Evolutionary conservation across 2,113 vertebrate species (phyloP), one percentile per base, ranked within the genome.

Genomic region (Plotosus lineatus): DNA sequence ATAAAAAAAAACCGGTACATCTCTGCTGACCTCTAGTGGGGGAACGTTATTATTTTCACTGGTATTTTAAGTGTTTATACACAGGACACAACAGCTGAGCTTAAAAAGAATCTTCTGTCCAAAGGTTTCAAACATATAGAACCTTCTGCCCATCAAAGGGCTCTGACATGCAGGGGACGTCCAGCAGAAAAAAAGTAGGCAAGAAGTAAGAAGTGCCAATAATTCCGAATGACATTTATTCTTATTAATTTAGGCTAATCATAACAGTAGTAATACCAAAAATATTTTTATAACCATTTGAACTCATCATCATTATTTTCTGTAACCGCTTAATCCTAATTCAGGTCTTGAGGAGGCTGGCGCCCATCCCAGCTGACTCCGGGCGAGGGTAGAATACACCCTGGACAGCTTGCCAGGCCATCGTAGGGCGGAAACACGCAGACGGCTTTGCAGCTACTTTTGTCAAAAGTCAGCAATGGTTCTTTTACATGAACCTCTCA

Each of bases 1-100:
- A 21, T 56, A 26, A 8, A 63, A 23, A 46, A 1, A 76, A 15
- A 55, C 33, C 44, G 56, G 50, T 55, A 68, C 4, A 31, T 82
- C 60, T 82, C 53, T 75, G 73, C 80, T 82, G 80, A 82, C 80
- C 80, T 82, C 80, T 68, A 68, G 60, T 82, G 80, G 53, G 36
- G 19, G 26, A 21, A 56, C 14, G 36, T 38, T 40, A 31, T 73
- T 50, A 28, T 31, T 75, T 56, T 17, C 17, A 55, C 11, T 38
- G 33, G 11, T 74, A 33, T 51, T 63, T 36, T 36, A 6, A 61
- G 17, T 21, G 19, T 31, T 36, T 36, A 33, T 15, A 61, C 19
- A 40, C 19, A 38, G 8, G 21, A 3, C 36, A 40, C n/a, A 11
- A 40, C 8, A 65, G 19, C 19, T 23, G 38, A 23, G 61, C 19